Conservation (phyloP, 1,140 invertebrate species). For the Nasonia longicornis region DNA sequence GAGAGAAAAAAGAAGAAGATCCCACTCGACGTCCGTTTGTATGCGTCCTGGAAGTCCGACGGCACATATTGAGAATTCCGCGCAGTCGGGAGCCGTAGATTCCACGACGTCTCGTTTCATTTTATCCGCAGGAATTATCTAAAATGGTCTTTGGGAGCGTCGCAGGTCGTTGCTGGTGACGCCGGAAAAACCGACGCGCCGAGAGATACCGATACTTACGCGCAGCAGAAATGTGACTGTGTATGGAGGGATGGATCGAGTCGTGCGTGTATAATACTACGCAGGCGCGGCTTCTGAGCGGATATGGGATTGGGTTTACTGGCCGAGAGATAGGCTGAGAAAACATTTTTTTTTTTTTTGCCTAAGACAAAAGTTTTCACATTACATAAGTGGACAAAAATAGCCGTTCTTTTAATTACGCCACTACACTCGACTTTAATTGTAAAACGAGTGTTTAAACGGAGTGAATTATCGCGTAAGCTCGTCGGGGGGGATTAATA, state of each 20-base stretch:
- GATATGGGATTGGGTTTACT: too few relatives aligned
- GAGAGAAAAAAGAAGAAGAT: not conserved
- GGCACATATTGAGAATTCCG: conserved; percentile 39
- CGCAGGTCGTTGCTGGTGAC: not conserved
- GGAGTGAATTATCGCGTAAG: not conserved
- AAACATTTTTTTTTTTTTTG: too few relatives aligned
- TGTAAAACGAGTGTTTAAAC: not conserved
- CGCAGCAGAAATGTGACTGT: too few relatives aligned
- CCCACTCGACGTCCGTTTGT: not conserved
- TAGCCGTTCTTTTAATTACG: not conserved
- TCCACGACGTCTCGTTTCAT: conserved; percentile 18
- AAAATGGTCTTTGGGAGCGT: conserved; percentile 38
- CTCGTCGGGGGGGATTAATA: not conserved
- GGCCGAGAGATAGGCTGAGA: too few relatives aligned
- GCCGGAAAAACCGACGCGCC: not conserved
- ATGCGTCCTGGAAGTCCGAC: not conserved
- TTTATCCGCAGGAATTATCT: conserved; percentile 47
- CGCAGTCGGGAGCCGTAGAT: not conserved
- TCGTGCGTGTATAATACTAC: not conserved
- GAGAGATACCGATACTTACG: not conserved
- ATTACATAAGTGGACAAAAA: not conserved
- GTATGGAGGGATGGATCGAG: not conserved
- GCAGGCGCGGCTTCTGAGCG: too few relatives aligned
- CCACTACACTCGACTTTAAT: not conserved
- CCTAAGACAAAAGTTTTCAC: too few relatives aligned